These are phyloP conservation scores for Seriola rivoliana DNA, from an alignment of 2,113 vertebrate species.

Conservation along the genomic window DNA sequence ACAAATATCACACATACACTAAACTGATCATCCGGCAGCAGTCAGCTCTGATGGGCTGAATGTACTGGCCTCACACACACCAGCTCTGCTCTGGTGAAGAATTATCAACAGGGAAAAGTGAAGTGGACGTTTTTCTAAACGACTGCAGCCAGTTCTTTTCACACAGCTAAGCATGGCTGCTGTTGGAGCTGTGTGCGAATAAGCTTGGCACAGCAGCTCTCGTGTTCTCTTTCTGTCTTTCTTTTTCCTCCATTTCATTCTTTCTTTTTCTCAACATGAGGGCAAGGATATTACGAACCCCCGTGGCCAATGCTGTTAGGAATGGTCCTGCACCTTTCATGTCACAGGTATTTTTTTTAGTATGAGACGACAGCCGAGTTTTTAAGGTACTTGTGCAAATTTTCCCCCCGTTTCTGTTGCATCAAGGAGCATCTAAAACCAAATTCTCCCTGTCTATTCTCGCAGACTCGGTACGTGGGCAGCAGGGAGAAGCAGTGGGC, in stretches of 20 bases:
- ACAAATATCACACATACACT: background rate
- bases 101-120: conserved; percentile 41
- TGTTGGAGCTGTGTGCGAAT: conserved; percentile 21
- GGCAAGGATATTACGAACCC: background rate
- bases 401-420: conserved; percentile 28
- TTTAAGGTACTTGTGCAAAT: background rate
- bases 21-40: conserved; percentile 6
- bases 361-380: background rate
- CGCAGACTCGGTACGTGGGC: conserved; percentile 61
- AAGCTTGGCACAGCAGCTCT: conserved; percentile 25
- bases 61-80: conserved; percentile 1
- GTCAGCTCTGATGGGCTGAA: conserved; percentile 17
- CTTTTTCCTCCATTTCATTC: conserved; percentile 1
- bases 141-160: conserved; percentile 44
- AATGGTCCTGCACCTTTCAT: background rate
- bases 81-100: conserved; percentile 19
- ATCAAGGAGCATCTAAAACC: conserved; percentile 11
- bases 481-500: conserved; percentile 74
- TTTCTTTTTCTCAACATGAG: conserved; percentile 7
- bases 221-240: conserved; percentile 19
- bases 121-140: conserved; percentile 42
- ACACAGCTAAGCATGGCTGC: conserved; percentile 48
- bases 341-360: background rate
- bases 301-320: background rate
- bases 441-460: conserved; percentile 48